Conservation (phyloP, 2,113 vertebrate species). For the Megaceryle maxima region DNA sequence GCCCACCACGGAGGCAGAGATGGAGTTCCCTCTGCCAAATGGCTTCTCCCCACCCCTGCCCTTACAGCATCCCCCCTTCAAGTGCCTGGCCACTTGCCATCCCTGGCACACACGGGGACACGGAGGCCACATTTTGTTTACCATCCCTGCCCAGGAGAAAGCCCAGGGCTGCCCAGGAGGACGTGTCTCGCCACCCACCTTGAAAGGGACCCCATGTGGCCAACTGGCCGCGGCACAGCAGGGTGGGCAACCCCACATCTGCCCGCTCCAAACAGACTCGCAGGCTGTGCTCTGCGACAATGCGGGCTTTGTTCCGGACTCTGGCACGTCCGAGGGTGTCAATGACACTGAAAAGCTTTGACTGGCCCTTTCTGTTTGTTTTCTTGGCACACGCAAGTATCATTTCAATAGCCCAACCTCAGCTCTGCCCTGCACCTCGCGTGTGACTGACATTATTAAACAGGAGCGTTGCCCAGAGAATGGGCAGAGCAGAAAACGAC, state of each 20-base stretch:
- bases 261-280: background rate
- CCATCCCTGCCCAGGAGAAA: background rate
- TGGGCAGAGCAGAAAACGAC: rapidly evolving
- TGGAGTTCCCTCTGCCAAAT: background rate
- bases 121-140: background rate
- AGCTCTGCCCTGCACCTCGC: background rate
- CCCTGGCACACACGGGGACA: background rate
- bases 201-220: background rate
- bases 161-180: background rate
- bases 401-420: background rate
- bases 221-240: background rate
- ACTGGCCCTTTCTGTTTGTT: conserved; percentile 66
- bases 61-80: background rate
- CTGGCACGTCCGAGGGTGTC: conserved; percentile 53
- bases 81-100: background rate
- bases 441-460: background rate
- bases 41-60: background rate
- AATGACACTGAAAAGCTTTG: conserved; percentile 60
- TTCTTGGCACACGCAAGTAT: conserved; percentile 25
- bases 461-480: background rate
- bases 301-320: background rate
- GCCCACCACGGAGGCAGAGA: background rate
- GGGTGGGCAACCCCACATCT: conserved; percentile 43
- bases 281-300: background rate
- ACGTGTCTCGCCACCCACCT: background rate